Evolutionary conservation across 1,140 invertebrate genomes (phyloP).

Genomic region (Micrasema longulum): DNA sequence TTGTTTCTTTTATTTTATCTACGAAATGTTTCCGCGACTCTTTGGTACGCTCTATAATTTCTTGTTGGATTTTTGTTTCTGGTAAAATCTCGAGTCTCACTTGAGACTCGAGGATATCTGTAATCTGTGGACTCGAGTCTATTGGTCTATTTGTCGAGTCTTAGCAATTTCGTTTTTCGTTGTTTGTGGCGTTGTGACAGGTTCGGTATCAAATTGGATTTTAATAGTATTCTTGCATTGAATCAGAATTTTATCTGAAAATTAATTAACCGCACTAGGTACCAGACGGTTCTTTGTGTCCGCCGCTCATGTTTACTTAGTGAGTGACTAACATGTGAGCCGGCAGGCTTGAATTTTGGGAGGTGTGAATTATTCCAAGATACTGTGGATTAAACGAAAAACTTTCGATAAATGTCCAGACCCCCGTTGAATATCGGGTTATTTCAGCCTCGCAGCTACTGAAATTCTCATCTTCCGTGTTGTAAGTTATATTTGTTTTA

Average conservation of each 20-base stretch:
- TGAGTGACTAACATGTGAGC: slow-evolving; percentile 35
- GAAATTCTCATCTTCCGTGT: slow-evolving; percentile 19
- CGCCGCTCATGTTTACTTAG: slow-evolving; percentile 21
- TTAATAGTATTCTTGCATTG: neutral
- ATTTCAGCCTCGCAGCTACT: slow-evolving; percentile 23
- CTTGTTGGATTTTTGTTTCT: too few relatives aligned
- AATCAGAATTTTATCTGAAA: slow-evolving; percentile 20
- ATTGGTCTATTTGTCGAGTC: too few relatives aligned
- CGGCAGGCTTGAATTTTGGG: slow-evolving; percentile 11
- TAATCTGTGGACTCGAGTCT: too few relatives aligned
- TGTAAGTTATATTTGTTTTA: slow-evolving; percentile 23
- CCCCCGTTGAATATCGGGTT: slow-evolving; percentile 7
- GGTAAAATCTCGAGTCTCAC: too few relatives aligned
- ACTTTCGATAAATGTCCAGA: slow-evolving; percentile 15
- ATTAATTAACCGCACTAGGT: slow-evolving; percentile 11
- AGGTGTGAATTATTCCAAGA: slow-evolving; percentile 16
- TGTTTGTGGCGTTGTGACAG: slow-evolving; percentile 26
- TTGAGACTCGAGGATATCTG: too few relatives aligned
- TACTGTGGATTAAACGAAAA: neutral
- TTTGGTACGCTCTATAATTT: too few relatives aligned
- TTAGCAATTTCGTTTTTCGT: neutral
- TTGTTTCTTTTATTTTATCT: too few relatives aligned
- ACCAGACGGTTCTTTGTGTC: slow-evolving; percentile 3
- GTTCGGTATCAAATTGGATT: slow-evolving; percentile 10
- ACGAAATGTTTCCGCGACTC: too few relatives aligned